Evolutionary conservation across 2,888 invertebrate genomes (phyloP).

Genomic region (Drosophila subsilvestris): DNA sequence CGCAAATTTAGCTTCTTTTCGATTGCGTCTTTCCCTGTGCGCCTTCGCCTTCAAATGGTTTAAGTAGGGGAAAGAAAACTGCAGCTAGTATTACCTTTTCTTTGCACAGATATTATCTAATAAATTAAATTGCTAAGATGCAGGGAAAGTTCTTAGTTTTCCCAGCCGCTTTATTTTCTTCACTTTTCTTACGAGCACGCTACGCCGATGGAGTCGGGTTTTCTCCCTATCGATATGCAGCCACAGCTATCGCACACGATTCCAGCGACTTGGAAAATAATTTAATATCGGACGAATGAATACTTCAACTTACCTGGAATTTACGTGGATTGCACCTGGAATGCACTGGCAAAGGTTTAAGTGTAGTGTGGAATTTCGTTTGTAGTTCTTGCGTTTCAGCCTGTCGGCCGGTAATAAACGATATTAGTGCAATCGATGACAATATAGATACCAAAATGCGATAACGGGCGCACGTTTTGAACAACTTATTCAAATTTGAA

Average conservation of each 20-base stretch:
- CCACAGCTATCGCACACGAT: neutral
- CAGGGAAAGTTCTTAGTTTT: neutral
- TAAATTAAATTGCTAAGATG: constrained; percentile 6
- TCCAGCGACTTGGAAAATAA: neutral
- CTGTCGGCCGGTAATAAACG: neutral
- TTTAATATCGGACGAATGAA: neutral
- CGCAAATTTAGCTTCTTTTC: constrained; percentile 2
- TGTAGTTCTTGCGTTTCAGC: neutral
- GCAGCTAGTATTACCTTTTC: neutral
- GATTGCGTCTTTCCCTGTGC: constrained; percentile 5
- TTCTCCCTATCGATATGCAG: constrained; percentile 13
- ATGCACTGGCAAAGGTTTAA: neutral
- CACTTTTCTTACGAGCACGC: constrained; percentile 19
- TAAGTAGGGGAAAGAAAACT: neutral
- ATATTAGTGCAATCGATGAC: neutral
- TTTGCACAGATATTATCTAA: neutral
- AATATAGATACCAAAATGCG: constrained; percentile 2
- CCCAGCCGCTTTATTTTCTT: neutral
- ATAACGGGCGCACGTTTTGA: neutral
- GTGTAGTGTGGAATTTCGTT: neutral
- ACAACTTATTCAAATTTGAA: neutral
- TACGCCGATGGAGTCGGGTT: constrained; percentile 12
- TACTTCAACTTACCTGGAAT: neutral
- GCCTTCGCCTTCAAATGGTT: constrained; percentile 2
- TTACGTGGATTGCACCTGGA: neutral